Base-by-base conservation (phyloP, 2,113 vertebrate species). In the Coturnix japonica region DNA sequence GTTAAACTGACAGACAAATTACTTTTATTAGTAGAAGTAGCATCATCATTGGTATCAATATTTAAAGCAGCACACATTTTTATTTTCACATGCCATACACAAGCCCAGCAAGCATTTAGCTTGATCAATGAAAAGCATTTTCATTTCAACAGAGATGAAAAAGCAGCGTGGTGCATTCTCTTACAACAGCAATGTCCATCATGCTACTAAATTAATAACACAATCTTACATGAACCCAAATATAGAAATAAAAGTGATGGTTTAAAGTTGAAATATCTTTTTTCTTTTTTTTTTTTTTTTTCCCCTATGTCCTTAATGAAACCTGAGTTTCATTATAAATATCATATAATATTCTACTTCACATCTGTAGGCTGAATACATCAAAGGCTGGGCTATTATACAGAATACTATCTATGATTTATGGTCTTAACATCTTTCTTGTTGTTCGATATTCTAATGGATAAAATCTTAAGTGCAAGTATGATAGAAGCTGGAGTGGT, bases 161-260 rank as follows among this genome's bases (percentile, higher is more conserved):
- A 89, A 83, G 85, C 91, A 94, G 89, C 0, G 2, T n/a, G 75
- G 59, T 77, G 60, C 92, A 78, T 63, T 95, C 49, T 79, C 84
- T 65, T 25, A 88, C 46, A 78, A 84, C 7, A 89, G 69, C 69
- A 88, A 51, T 61, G 69, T 61, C 86, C 75, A 69, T 91, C 94
- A 94, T 96, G 92, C 91, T 93, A 76, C 75, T 49, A 25, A 79
- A 64, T 89, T 89, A 92, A 83, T 89, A 91, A 93, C 59, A 75
- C 51, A 41, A 64, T 67, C n/a, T 31, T 85, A 71, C 43, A 57
- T 30, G n/a, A 81, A 91, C 28, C 28, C 39, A 67, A 59, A 37
- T 60, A 65, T 13, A 84, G 63, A 91, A 95, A 91, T 65, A 54
- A 87, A 90, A 84, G 64, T 20, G 47, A 61, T 79, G 17, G 73